Evolutionary conservation across 2,888 invertebrate genomes (phyloP), one percentile per base, ranked within the genome.

Genomic region (Pheosia gnoma): DNA sequence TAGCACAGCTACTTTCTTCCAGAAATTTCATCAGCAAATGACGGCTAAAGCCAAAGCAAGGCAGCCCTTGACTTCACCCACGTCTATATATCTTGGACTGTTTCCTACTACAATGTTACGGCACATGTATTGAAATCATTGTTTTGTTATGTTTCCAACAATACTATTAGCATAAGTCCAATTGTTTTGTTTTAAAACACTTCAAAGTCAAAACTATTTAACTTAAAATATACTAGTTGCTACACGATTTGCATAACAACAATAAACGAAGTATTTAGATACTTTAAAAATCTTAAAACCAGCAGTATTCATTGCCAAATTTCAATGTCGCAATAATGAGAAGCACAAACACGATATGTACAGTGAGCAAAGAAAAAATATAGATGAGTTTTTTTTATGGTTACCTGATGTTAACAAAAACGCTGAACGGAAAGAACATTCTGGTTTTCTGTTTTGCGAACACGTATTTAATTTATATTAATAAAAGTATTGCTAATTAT

Each of bases 271-370:
- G 37, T n/a, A n/a, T n/a, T 11, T 56, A 25, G 41, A 45, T 56
- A 60, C 57, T 70, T 74, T 55, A 68, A 71, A 75, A 67, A 47
- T 60, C 37, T 66, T 73, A 62, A 63, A 63, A 10, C 59, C 25
- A 9, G 25, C 10, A 56, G 25, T 53, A 57, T 52, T 61, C 77
- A 76, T 71, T 70, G 68, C 70, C 67, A 68, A 54, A n/a, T 58
- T 59, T 66, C 72, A 75, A 75, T 74, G 75, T 53, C 53, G 53
- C 25, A 57, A 60, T 69, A 66, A 73, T 66, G 62, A 66, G 59
- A 45, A 62, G 41, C 43, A 63, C 62, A 60, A 63, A 66, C 25
- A 8, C 25, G 25, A 53, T 74, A 68, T 70, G 68, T 72, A 75
- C 71, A 68, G 68, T 63, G 61, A 11, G 36, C 51, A 45, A 54